phyloP scores from a whole-genome alignment of 2,888 invertebrate genomes.

The Cosmorhoe ocellata region DNA sequence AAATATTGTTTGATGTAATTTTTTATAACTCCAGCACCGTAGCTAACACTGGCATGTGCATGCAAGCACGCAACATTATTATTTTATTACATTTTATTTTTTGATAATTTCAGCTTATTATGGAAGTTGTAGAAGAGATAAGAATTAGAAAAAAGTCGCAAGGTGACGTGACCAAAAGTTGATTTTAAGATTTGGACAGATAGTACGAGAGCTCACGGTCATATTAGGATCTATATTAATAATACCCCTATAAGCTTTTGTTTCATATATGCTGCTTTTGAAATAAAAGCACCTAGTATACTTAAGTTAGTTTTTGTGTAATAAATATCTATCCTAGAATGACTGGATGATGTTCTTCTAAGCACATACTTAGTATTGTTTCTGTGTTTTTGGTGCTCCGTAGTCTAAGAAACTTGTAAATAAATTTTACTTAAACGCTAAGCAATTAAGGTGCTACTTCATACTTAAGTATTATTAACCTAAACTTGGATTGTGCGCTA shows the following conservation, averaged over 20 bases:
- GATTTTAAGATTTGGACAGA: conserved; percentile 39
- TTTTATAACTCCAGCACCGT: conserved; percentile 11
- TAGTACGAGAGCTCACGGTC: conserved; percentile 1
- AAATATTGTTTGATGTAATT: conserved; percentile 3
- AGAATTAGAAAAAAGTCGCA: conserved; percentile 78
- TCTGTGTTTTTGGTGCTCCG: no score
- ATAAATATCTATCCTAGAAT: no score
- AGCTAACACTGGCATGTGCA: conserved; percentile 43
- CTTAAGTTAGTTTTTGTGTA: no score
- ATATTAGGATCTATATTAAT: not conserved
- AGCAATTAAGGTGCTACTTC: conserved; percentile 33
- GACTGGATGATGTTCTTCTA: no score
- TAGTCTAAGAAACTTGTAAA: no score
- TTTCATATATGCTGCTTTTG: no score
- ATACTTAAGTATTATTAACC: conserved; percentile 16
- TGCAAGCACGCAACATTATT: conserved; percentile 31
- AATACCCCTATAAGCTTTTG: not conserved
- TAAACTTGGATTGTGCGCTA: not conserved
- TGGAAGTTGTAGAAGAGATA: conserved; percentile 81
- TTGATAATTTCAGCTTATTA: conserved; percentile 76
- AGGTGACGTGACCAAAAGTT: conserved; percentile 65
- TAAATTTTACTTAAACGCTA: conserved; percentile 1
- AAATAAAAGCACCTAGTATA: not conserved
- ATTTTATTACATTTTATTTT: conserved; percentile 44
- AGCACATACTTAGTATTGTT: no score